Conservation (phyloP, 2,888 invertebrate genomes). For the Biston betularia region DNA sequence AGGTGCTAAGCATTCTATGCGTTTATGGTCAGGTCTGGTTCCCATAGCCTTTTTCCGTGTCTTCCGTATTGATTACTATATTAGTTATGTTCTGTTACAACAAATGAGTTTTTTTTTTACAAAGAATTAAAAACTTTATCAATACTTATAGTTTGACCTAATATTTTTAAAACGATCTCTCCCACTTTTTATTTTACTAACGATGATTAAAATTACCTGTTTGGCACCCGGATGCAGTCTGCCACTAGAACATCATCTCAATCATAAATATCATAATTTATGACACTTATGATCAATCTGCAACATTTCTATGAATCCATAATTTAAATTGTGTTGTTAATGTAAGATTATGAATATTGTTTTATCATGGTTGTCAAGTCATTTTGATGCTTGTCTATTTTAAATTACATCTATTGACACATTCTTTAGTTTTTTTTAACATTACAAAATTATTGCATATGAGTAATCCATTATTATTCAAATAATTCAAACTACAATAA, state of each 20-base stretch:
- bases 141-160: neutral
- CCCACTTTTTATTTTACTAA: constrained; percentile 6
- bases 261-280: constrained; percentile 27
- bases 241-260: constrained; percentile 1
- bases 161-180: constrained; percentile 4
- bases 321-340: neutral
- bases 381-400: neutral
- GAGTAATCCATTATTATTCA: no score
- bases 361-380: constrained; percentile 1
- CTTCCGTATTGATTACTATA: no score
- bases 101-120: no score
- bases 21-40: no score
- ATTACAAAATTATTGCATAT: no score
- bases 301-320: constrained; percentile 14
- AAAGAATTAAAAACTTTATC: no score
- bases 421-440: no score
- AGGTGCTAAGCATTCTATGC: no score
- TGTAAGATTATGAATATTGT: constrained; percentile 8
- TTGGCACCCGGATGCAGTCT: constrained; percentile 32
- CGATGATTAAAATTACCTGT: constrained; percentile 13
- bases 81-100: no score
- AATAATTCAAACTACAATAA: no score
- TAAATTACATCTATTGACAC: neutral
- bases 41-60: no score
- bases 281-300: constrained; percentile 29